Evolutionary conservation across 1,140 invertebrate genomes (phyloP).

Genomic region (Paraescarpia echinospica): DNA sequence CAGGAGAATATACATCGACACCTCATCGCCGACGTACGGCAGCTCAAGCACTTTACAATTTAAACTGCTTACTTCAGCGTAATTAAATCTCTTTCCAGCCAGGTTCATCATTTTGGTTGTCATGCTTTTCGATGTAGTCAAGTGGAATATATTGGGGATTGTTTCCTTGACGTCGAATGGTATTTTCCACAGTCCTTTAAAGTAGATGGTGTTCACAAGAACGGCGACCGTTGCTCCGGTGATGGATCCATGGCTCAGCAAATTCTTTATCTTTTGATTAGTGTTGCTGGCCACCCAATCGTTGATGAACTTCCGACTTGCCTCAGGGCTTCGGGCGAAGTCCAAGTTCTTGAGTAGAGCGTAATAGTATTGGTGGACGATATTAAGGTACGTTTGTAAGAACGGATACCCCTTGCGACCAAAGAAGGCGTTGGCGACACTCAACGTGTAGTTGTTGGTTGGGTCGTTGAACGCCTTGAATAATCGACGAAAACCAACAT

Average conservation of each 20-base stretch:
- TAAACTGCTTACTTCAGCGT: conserved; percentile 42
- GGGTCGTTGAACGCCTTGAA: background rate
- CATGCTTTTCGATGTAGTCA: background rate
- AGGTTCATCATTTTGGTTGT: background rate
- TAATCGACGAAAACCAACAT: background rate
- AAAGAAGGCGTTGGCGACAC: conserved; percentile 16
- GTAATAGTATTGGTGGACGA: background rate
- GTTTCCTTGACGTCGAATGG: conserved; percentile 67
- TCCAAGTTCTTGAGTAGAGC: conserved; percentile 18
- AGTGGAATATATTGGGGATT: conserved; percentile 50
- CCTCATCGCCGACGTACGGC: conserved; percentile 68
- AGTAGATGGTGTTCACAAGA: conserved; percentile 76
- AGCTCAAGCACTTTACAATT: conserved; percentile 60
- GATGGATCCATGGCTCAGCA: conserved; percentile 62
- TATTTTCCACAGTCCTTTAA: conserved; percentile 74
- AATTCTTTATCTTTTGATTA: conserved; percentile 65
- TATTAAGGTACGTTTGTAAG: background rate
- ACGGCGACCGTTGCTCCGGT: conserved; percentile 65
- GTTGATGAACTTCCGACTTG: conserved; percentile 64
- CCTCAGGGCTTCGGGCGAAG: conserved; percentile 31
- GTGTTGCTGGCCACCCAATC: conserved; percentile 71
- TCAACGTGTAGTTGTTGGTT: background rate
- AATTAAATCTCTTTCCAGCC: background rate
- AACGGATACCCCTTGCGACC: background rate
- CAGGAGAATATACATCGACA: conserved; percentile 74